Evolutionary conservation across 1,140 invertebrate species (phyloP).

Genomic region (Aplysia californica): DNA sequence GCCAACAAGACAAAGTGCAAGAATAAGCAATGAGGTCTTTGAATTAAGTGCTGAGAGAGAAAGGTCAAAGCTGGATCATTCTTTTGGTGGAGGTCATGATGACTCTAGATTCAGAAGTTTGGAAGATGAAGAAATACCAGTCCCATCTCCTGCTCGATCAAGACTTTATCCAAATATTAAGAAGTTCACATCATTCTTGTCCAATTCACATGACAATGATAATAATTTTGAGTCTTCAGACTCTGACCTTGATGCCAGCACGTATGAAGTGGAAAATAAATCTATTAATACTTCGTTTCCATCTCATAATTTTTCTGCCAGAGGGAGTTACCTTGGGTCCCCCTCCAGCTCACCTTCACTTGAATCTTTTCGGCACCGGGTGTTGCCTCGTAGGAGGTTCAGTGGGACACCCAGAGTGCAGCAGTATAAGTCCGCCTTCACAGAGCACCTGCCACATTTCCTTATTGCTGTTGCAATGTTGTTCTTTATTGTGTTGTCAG

Average conservation of each 20-base stretch:
- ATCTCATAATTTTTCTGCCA: conserved; percentile 20
- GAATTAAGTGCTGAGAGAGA: not conserved
- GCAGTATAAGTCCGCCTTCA: conserved; percentile 20
- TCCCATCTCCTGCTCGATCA: conserved; percentile 17
- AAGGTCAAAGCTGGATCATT: not conserved
- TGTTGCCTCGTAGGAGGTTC: too few species aligned
- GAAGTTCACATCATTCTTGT: not conserved
- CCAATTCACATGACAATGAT: conserved; percentile 20
- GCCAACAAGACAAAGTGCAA: not conserved
- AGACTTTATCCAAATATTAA: conserved; percentile 34
- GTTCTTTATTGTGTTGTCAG: conserved; percentile 44
- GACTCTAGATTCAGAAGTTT: too few species aligned
- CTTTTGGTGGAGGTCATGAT: not conserved
- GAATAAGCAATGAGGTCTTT: not conserved
- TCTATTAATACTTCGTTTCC: conserved; percentile 53
- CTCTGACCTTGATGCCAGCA: conserved; percentile 52
- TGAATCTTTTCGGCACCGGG: too few species aligned
- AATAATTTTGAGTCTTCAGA: conserved; percentile 56
- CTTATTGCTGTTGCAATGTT: conserved; percentile 33
- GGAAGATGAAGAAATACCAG: conserved; percentile 10
- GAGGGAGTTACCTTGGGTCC: too few species aligned
- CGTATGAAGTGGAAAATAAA: conserved; percentile 52
- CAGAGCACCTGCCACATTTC: conserved; percentile 16
- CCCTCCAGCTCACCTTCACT: too few species aligned
- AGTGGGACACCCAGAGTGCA: conserved; percentile 20